Percentiles rank a stretch among this genome's conserved stretches.
phyloP scores from a whole-genome alignment of 2,797 vertebrate genomes.

The Amphiprion clarkii region DNA sequence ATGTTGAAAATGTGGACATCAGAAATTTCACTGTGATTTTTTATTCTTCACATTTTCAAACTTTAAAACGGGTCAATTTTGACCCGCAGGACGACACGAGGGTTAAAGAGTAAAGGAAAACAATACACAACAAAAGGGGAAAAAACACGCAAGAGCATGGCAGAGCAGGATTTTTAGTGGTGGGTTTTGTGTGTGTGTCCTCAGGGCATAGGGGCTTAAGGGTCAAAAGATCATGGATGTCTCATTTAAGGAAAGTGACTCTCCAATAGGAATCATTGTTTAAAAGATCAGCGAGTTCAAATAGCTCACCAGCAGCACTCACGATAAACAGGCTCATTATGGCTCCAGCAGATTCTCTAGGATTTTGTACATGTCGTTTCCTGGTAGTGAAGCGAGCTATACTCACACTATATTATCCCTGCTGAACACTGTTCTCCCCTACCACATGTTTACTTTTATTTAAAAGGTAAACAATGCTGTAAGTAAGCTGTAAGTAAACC shows the following conservation, averaged over 20 bases:
- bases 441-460: slow-evolving; percentile 4
- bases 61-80: too few relatives aligned
- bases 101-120: neutral
- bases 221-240: slow-evolving; percentile 57
- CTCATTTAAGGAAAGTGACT: slow-evolving; percentile 62
- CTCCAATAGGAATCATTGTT: slow-evolving; percentile 53
- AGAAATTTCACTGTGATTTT: too few relatives aligned
- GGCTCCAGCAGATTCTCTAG: slow-evolving; percentile 27
- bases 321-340: slow-evolving; percentile 29
- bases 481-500: neutral
- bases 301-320: slow-evolving; percentile 29
- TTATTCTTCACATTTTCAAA: too few relatives aligned
- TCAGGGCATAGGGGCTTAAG: slow-evolving; percentile 4
- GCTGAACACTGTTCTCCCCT: neutral
- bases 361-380: slow-evolving; percentile 8
- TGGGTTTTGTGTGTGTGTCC: neutral
- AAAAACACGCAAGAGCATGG: neutral
- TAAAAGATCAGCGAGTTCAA: slow-evolving; percentile 46
- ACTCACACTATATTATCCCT: neutral
- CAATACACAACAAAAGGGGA: neutral
- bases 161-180: neutral
- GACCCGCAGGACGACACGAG: too few relatives aligned
- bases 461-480: neutral
- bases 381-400: neutral
- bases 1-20: too few relatives aligned